These are phyloP conservation scores for Trachythela sp. DNA, from an alignment of 64 coral and sea anemone species.

Conservation along the genomic window DNA sequence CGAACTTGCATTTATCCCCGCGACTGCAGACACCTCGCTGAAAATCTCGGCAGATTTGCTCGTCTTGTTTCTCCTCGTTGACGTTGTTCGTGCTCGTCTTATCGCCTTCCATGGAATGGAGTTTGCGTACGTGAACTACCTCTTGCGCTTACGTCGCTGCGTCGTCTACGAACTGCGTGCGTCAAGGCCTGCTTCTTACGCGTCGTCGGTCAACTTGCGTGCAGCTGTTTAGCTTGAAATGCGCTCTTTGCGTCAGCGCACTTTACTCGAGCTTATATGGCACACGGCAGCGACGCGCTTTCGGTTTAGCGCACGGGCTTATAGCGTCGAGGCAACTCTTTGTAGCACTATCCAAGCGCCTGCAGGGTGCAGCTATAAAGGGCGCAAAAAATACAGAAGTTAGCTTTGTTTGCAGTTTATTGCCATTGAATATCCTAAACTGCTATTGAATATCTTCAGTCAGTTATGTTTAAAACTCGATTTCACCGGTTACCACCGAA, in stretches of 20 bases:
- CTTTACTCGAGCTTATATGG: background rate
- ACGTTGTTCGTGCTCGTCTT: background rate
- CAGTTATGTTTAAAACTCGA: too few relatives aligned
- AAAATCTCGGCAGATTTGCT: constrained; percentile 83
- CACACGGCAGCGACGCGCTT: background rate
- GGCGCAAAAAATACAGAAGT: background rate
- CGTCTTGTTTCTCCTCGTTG: background rate
- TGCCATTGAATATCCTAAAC: too few relatives aligned
- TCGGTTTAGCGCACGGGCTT: background rate
- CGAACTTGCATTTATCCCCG: constrained; percentile 89
- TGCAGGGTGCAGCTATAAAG: background rate
- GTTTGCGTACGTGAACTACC: background rate
- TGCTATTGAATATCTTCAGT: too few relatives aligned
- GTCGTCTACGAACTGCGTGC: background rate
- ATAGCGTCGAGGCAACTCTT: background rate
- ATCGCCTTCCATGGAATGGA: background rate
- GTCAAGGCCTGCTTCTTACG: background rate
- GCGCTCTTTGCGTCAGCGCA: background rate
- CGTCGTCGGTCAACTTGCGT: background rate
- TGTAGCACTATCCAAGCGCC: background rate
- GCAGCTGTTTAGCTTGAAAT: background rate
- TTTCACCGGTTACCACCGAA: too few relatives aligned
- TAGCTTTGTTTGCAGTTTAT: background rate
- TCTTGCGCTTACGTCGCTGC: background rate
- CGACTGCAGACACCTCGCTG: constrained; percentile 89